A percentile compares a stretch with the other conserved stretches of the same genome.
Evolutionary conservation across 2,113 vertebrate genomes (phyloP).

Genomic region (Delphinapterus leucas): DNA sequence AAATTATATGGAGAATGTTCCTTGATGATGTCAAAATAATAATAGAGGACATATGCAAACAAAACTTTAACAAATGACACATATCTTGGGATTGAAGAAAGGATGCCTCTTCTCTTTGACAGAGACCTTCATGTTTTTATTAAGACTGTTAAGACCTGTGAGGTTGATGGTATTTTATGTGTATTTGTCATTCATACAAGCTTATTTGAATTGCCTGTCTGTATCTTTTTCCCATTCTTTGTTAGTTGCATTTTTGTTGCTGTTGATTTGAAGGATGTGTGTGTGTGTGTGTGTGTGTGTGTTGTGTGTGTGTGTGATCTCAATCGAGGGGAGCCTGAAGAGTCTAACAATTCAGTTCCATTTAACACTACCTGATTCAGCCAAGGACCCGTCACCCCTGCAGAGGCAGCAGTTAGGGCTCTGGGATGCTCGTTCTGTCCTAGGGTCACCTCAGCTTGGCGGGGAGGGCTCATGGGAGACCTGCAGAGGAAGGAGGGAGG

Average conservation of each 20-base stretch:
- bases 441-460: no score
- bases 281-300: neutral
- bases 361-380: fast-evolving
- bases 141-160: neutral
- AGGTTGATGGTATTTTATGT: neutral
- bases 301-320: no score
- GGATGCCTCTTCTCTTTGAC: fast-evolving
- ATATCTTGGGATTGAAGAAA: fast-evolving
- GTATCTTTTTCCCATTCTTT: fast-evolving
- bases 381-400: neutral
- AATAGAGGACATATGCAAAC: no score
- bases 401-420: neutral
- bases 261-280: neutral
- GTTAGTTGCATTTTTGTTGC: neutral
- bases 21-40: neutral
- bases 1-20: neutral
- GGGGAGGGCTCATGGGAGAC: no score
- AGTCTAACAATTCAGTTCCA: fast-evolving
- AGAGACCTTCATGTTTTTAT: neutral
- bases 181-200: no score
- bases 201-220: neutral
- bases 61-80: neutral
- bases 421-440: neutral
- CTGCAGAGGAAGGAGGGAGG: neutral
- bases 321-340: fast-evolving